Evolutionary conservation across 2,888 invertebrate species (phyloP).

Genomic region (Limnephilus rhombicus): DNA sequence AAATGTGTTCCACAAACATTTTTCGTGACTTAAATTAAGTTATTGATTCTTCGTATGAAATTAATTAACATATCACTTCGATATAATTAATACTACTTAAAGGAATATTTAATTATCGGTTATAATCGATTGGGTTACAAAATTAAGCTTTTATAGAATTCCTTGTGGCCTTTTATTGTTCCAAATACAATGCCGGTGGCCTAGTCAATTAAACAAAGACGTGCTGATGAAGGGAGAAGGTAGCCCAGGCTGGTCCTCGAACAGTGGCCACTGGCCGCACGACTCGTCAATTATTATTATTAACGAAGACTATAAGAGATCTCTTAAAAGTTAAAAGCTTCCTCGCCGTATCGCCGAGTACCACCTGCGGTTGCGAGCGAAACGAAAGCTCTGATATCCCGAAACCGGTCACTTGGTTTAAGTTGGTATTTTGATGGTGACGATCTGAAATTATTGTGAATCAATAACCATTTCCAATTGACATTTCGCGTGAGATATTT

Average conservation of each 20-base stretch:
- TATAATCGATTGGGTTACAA: background rate
- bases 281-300: constrained; percentile 26
- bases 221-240: constrained; percentile 9
- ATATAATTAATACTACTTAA: background rate
- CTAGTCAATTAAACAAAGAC: constrained; percentile 11
- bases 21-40: background rate
- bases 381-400: background rate
- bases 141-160: background rate
- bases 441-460: no score
- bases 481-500: no score
- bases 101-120: background rate
- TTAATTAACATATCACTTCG: background rate
- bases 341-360: background rate
- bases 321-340: background rate
- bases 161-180: background rate
- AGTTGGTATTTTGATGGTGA: background rate
- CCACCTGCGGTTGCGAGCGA: constrained; percentile 2
- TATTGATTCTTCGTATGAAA: no score
- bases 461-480: no score
- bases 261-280: constrained; percentile 14
- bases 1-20: no score
- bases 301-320: background rate
- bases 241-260: background rate
- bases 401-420: background rate
- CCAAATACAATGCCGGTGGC: constrained; percentile 26